Percentiles rank a stretch among this genome's conserved stretches.
Evolutionary conservation across 2,113 vertebrate genomes (phyloP).

Genomic region (Eonycteris spelaea): DNA sequence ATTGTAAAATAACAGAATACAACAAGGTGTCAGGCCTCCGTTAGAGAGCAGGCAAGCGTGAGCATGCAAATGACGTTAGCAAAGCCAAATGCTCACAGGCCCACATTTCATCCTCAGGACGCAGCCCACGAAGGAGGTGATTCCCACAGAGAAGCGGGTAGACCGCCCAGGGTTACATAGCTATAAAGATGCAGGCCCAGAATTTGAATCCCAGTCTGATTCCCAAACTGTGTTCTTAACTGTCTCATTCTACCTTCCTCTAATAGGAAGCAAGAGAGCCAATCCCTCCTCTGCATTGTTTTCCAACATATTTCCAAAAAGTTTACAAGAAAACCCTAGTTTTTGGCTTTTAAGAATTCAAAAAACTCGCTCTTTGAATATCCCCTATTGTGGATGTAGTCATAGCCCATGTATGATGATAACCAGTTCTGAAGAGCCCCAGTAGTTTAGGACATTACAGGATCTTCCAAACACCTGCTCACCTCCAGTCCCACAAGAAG

Average conservation of each 20-base stretch:
- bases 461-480: neutral
- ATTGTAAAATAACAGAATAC: neutral
- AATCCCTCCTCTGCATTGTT: neutral
- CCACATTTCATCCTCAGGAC: accelerated
- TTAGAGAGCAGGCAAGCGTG: too few species aligned
- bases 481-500: neutral
- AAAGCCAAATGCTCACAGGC: accelerated
- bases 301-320: neutral
- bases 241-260: neutral
- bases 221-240: neutral
- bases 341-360: neutral
- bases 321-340: neutral
- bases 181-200: neutral
- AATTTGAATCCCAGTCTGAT: neutral
- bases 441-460: neutral
- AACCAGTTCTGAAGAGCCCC: neutral
- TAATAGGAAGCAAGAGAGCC: neutral
- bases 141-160: neutral
- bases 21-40: neutral
- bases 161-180: neutral
- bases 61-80: accelerated
- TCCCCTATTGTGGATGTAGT: neutral
- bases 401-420: neutral
- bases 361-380: neutral
- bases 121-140: neutral